phyloP scores from a whole-genome alignment of 1,140 invertebrate species.

The Ostrea denselamellosa region DNA sequence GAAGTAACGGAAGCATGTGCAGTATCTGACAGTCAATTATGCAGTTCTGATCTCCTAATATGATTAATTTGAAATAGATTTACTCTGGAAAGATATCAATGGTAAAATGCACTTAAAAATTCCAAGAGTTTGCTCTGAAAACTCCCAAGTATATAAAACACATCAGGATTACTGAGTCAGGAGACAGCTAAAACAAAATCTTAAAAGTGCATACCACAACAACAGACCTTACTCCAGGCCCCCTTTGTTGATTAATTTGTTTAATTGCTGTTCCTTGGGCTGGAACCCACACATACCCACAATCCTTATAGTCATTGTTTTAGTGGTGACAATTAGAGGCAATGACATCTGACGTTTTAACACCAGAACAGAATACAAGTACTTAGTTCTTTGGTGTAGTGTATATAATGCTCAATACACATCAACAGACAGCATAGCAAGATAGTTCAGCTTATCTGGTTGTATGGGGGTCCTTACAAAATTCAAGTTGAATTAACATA shows the following conservation, averaged over 20 bases:
- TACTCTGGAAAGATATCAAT: not conserved
- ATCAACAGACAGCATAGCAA: conserved; percentile 5
- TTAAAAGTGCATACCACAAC: not conserved
- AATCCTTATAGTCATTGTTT: not conserved
- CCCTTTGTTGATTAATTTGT: not conserved
- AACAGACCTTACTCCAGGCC: not conserved
- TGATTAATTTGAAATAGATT: conserved; percentile 28
- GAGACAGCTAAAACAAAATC: not conserved
- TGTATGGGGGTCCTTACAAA: not conserved
- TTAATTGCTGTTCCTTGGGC: conserved; percentile 24
- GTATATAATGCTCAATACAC: not conserved
- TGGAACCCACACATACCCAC: not conserved
- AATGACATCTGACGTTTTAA: conserved; percentile 23
- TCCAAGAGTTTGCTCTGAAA: not conserved
- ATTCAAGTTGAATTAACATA: not conserved
- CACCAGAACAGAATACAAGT: not conserved
- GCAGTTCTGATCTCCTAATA: not conserved
- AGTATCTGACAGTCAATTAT: not conserved
- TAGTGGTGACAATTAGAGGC: not conserved
- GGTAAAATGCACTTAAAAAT: not conserved
- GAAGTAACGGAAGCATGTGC: not conserved
- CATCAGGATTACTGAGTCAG: not conserved
- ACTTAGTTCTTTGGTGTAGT: conserved; percentile 5
- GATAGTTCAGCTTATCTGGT: not conserved
- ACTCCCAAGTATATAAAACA: not conserved